Evolutionary conservation across 2,113 vertebrate genomes (phyloP).

Genomic region (Glareola pratincola): DNA sequence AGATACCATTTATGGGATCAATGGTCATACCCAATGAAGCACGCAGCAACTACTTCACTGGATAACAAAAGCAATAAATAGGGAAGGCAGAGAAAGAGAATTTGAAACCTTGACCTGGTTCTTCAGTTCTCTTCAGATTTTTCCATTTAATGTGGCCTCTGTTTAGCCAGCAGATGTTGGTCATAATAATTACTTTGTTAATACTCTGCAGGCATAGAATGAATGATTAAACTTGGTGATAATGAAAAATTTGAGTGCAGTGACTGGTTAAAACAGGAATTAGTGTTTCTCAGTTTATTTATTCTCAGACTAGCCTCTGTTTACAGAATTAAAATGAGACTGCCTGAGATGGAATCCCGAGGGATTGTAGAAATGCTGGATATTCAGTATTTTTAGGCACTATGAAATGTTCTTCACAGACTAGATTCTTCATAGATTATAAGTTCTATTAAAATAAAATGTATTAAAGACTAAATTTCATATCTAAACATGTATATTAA

Average conservation of each 20-base stretch:
- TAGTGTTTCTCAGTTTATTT: background rate
- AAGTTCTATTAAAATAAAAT: background rate
- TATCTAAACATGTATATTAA: background rate
- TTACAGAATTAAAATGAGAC: background rate
- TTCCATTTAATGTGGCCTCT: background rate
- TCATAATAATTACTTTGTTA: background rate
- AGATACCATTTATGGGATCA: background rate
- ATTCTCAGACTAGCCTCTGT: background rate
- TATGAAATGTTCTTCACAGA: background rate
- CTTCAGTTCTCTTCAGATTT: background rate
- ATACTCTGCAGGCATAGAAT: background rate
- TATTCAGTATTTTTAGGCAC: background rate
- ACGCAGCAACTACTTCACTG: background rate
- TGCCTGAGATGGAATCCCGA: background rate
- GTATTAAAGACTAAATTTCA: background rate
- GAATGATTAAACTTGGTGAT: background rate
- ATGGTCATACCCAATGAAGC: background rate
- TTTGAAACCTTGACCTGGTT: background rate
- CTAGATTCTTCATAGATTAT: no score
- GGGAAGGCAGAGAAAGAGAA: background rate
- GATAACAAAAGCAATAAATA: background rate
- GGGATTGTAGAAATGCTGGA: background rate
- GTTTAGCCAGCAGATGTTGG: background rate
- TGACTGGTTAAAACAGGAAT: background rate
- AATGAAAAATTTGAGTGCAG: background rate